Evolutionary conservation across 2,797 vertebrate species (phyloP), one percentile per base, ranked within the genome.

Genomic region (Phataginus tetradactyla): DNA sequence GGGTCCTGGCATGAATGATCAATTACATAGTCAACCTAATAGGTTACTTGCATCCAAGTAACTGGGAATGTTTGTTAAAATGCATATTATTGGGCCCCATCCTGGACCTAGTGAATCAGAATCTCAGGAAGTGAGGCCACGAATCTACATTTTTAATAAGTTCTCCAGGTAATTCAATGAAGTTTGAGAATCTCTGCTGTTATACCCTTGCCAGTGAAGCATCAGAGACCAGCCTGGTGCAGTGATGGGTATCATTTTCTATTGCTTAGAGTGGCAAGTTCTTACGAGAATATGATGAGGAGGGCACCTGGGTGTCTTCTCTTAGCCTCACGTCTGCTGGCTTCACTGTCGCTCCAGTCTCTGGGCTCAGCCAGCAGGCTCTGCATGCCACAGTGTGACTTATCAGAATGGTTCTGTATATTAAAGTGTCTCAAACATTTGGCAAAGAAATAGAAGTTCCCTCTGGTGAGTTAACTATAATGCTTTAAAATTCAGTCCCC

Each of bases 391-490:
- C 4, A 29, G 34, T 49, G 55, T 11, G 32, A 71, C 29, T 95
- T 25, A 7, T 53, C 51, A 32, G 27, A 81, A 37, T 20, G 32
- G 15, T 64, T 85, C 3, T 3, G 0, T 61, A 2, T 61, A 45
- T 74, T 61, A 89, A 51, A 51, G 17, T 29, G 49, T 94, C 59
- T 91, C 53, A 64, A n/a, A 87, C 75, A 68, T 91, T 78, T 85
- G 25, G 3, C 42, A 61, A 12, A 86, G 68, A 57, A 42, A 51
- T 55, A 25, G 20, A 78, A 59, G 11, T 86, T 83, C 55, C 21
- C 39, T 64, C 32, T 66, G n/a, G 17, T 49, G 49, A 79, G 42
- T 87, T 88, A 77, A 88, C 49, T 69, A 4, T 66, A 85, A 66
- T 9, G 42, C 18, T 27, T 93, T 68, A 57, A 45, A 42, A 13